These are phyloP conservation scores for Epinephelus cyanopodus DNA, from an alignment of 2,113 vertebrate genomes.

Conservation along the genomic window DNA sequence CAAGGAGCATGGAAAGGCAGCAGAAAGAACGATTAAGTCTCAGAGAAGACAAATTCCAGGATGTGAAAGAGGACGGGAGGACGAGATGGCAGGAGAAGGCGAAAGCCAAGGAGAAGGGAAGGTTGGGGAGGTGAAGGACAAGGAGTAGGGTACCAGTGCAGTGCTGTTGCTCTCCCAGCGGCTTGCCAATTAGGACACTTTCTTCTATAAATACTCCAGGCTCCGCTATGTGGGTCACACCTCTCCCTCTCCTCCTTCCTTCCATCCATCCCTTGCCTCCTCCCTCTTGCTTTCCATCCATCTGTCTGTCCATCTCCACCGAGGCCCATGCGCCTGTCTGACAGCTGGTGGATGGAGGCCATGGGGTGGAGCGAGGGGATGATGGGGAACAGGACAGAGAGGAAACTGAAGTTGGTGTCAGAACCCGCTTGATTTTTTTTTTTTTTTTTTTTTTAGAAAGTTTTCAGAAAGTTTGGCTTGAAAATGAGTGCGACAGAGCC, in stretches of 20 bases:
- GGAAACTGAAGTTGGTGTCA: conserved; percentile 9
- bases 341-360: conserved; percentile 55
- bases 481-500: not conserved
- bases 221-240: conserved; percentile 84
- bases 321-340: conserved; percentile 59
- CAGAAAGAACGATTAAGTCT: conserved; percentile 6
- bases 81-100: conserved; percentile 59
- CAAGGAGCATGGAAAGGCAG: not conserved
- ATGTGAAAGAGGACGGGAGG: conserved; percentile 16
- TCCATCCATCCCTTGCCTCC: conserved; percentile 52
- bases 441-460: not conserved
- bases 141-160: conserved; percentile 73
- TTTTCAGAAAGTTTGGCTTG: conserved; percentile 39
- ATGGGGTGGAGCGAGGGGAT: conserved; percentile 24
- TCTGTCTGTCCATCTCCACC: conserved; percentile 66
- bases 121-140: conserved; percentile 67
- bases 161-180: conserved; percentile 74
- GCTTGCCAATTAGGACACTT: conserved; percentile 85
- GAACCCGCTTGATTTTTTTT: not conserved
- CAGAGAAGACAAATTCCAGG: not conserved
- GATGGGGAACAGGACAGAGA: conserved; percentile 17
- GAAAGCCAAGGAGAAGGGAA: conserved; percentile 36
- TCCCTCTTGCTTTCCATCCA: conserved; percentile 59
- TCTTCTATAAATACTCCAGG: conserved; percentile 86
- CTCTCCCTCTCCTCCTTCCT: conserved; percentile 72